Evolutionary conservation across 1,140 invertebrate genomes (phyloP), one percentile per base, ranked within the genome.

Genomic region (Drosophila ohnishii): DNA sequence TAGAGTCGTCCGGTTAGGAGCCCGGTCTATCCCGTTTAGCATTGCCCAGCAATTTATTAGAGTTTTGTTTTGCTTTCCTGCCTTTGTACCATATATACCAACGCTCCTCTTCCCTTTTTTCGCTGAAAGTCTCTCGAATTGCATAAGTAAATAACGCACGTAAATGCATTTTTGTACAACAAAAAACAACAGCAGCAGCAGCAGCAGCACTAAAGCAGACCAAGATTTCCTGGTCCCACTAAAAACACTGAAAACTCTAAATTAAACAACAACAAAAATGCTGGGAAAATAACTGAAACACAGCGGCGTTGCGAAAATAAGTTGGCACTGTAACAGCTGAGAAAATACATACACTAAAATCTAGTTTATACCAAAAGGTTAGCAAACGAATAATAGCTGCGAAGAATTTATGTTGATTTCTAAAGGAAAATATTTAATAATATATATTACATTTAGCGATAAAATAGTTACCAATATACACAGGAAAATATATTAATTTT

Each of bases 121-220:
- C 61, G 35, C 73, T 60, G 22, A 65, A 53, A 59, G 42, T 71
- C 28, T 59, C 42, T 57, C 16, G 71, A 50, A 67, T 75, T 80
- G 80, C 80, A 84, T 84, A 85, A 85, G 80, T 84, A 84, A 84
- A 84, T 84, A 84, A 80, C 80, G 77, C 81, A 85, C 81, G 81
- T 77, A 84, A 85, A 85, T 84, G 80, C 81, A 84, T 80, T 84
- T 85, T 57, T 76, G 59, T 28, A 40, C 50, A 74, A 74, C 59
- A 56, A 74, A 48, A 67, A 47, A 19, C 22, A 71, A 39, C 44
- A 67, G 22, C 34, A 55, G 14, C 22, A 44, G 51, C 30, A 44
- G 44, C 35, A 44, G 37, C 10, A 53, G 40, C 22, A 69, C 39
- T 13, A 35, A 53, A 35, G 16, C 32, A 28, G 42, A 22, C 10